Conservation (phyloP, 1,140 invertebrate genomes). For the Rhyzopertha dominica region DNA sequence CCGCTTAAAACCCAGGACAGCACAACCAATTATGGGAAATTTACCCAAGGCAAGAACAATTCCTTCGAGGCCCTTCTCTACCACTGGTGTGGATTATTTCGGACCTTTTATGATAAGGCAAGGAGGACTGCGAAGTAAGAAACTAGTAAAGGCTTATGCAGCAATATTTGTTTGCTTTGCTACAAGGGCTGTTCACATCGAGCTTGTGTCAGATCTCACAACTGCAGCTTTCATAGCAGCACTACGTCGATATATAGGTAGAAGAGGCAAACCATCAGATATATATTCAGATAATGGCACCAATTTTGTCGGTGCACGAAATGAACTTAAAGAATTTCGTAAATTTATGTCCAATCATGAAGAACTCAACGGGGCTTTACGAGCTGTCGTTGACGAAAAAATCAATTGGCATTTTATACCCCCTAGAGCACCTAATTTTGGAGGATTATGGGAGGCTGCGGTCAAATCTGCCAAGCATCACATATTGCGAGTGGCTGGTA, state of each 20-base stretch:
- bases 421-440: too few species aligned
- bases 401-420: too few species aligned
- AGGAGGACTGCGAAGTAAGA: neutral
- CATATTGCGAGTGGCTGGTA: too few species aligned
- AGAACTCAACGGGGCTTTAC: too few species aligned
- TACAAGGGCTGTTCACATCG: conserved; percentile 32
- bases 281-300: conserved; percentile 3
- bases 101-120: conserved; percentile 23
- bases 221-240: conserved; percentile 27
- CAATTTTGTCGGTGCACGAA: conserved; percentile 4
- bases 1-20: neutral
- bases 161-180: conserved; percentile 32
- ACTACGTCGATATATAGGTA: conserved; percentile 36
- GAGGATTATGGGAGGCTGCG: too few species aligned
- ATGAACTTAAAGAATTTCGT: too few species aligned
- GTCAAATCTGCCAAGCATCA: too few species aligned
- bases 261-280: conserved; percentile 18
- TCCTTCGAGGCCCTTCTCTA: conserved; percentile 17
- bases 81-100: conserved; percentile 23
- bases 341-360: too few species aligned
- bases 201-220: conserved; percentile 26
- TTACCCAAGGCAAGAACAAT: conserved; percentile 13
- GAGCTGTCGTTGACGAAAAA: too few species aligned
- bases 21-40: conserved; percentile 18
- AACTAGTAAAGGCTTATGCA: conserved; percentile 1